phyloP scores from a whole-genome alignment of 2,113 vertebrate genomes.

The Coptodon rendalli region DNA sequence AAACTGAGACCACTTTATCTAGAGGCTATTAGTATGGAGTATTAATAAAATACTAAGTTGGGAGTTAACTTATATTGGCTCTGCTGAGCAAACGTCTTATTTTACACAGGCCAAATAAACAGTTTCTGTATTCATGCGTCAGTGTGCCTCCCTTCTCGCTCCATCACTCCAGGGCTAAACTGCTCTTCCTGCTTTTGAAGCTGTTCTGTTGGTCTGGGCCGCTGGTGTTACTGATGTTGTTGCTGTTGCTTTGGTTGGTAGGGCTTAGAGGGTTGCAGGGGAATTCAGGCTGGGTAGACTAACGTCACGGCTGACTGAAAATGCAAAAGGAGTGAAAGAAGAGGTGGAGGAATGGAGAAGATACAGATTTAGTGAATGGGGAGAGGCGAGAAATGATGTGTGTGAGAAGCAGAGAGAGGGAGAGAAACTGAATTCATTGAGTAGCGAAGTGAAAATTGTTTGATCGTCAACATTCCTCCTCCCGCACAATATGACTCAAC shows the following conservation, averaged over 20 bases:
- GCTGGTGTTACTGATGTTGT: constrained; percentile 25
- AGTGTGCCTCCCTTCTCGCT: constrained; percentile 16
- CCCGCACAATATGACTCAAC: constrained; percentile 40
- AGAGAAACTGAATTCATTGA: constrained; percentile 1
- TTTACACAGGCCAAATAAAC: constrained; percentile 28
- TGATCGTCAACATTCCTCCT: constrained; percentile 30
- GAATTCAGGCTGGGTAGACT: constrained; percentile 36
- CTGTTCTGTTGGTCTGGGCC: constrained; percentile 32
- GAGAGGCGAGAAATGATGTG: background rate
- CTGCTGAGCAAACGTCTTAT: constrained; percentile 7
- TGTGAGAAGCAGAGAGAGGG: background rate
- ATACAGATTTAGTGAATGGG: constrained; percentile 27
- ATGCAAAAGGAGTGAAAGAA: constrained; percentile 5
- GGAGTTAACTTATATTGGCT: background rate
- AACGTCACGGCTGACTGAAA: constrained; percentile 43
- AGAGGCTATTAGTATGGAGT: background rate
- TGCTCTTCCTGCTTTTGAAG: constrained; percentile 53
- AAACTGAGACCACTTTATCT: background rate
- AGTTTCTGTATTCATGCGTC: constrained; percentile 48
- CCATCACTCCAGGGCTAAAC: constrained; percentile 28
- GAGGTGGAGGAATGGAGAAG: constrained; percentile 8
- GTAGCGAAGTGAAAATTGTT: constrained; percentile 1
- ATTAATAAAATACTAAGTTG: background rate
- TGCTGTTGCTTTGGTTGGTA: constrained; percentile 22
- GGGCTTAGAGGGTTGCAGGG: constrained; percentile 25